These are phyloP conservation scores for Tetramorium alpestre DNA, from an alignment of 1,140 invertebrate species.

Conservation along the genomic window DNA sequence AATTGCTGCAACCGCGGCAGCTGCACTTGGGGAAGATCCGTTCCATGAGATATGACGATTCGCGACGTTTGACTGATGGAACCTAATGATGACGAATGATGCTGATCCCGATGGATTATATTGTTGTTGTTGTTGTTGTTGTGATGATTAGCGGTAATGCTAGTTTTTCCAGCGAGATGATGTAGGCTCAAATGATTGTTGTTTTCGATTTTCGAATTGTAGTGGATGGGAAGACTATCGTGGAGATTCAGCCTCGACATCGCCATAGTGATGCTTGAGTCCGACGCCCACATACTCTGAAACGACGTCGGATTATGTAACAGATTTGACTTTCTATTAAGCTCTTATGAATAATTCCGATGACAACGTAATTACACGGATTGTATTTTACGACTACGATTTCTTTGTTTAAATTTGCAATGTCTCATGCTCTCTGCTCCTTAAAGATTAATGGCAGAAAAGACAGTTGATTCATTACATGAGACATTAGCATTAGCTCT, in stretches of 20 bases:
- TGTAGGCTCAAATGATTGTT: slow-evolving; percentile 66
- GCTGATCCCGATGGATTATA: slow-evolving; percentile 65
- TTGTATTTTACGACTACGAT: slow-evolving; percentile 26
- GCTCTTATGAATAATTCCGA: slow-evolving; percentile 68
- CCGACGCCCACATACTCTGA: slow-evolving; percentile 85
- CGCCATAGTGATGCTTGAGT: slow-evolving; percentile 82
- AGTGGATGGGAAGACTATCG: slow-evolving; percentile 68
- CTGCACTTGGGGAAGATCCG: slow-evolving; percentile 71
- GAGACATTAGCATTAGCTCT: background rate
- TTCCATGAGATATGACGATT: slow-evolving; percentile 74
- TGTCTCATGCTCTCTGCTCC: background rate
- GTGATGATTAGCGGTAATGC: slow-evolving; percentile 56
- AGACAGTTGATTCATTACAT: background rate
- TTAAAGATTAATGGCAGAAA: background rate
- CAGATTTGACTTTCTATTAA: slow-evolving; percentile 73
- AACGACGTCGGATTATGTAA: slow-evolving; percentile 67
- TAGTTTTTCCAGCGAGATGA: slow-evolving; percentile 51
- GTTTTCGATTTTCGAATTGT: slow-evolving; percentile 66
- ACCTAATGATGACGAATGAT: slow-evolving; percentile 69
- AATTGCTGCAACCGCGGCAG: slow-evolving; percentile 76
- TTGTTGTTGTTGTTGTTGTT: slow-evolving; percentile 68
- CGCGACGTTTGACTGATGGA: slow-evolving; percentile 75
- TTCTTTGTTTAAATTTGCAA: slow-evolving; percentile 15
- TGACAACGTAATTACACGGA: slow-evolving; percentile 55
- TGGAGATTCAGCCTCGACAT: slow-evolving; percentile 83